Evolutionary conservation across 1,140 invertebrate genomes (phyloP).

Genomic region (Heterodera carotae): DNA sequence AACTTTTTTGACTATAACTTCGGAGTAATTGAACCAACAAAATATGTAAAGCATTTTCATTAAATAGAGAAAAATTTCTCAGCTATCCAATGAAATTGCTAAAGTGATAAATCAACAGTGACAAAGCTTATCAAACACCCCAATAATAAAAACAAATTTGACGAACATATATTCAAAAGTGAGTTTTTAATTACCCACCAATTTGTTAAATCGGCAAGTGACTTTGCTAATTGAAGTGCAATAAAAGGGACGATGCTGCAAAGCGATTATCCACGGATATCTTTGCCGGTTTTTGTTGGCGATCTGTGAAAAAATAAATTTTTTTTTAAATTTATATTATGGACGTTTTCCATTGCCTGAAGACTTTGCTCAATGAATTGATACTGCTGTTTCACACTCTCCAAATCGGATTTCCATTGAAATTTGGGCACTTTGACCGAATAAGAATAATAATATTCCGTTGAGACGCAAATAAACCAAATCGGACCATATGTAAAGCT

Average conservation of each 20-base stretch:
- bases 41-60: too few species aligned
- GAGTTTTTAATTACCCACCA: background rate
- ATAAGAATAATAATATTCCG: constrained; percentile 21
- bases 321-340: background rate
- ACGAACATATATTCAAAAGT: too few species aligned
- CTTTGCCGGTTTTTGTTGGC: constrained; percentile 7
- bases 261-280: constrained; percentile 4
- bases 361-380: constrained; percentile 16
- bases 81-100: too few species aligned
- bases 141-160: background rate
- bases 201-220: constrained; percentile 17
- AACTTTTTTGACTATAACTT: too few species aligned
- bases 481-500: constrained; percentile 20
- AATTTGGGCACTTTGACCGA: background rate
- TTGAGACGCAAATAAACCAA: constrained; percentile 15
- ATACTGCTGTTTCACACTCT: constrained; percentile 10
- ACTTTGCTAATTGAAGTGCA: constrained; percentile 5
- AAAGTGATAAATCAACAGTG: too few species aligned
- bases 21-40: too few species aligned
- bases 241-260: constrained; percentile 24
- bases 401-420: background rate
- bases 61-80: too few species aligned
- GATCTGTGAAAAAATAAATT: background rate
- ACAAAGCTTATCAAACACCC: too few species aligned
- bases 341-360: background rate